Evolutionary conservation across 2,113 vertebrate genomes (phyloP).

Genomic region (Oplegnathus fasciatus): DNA sequence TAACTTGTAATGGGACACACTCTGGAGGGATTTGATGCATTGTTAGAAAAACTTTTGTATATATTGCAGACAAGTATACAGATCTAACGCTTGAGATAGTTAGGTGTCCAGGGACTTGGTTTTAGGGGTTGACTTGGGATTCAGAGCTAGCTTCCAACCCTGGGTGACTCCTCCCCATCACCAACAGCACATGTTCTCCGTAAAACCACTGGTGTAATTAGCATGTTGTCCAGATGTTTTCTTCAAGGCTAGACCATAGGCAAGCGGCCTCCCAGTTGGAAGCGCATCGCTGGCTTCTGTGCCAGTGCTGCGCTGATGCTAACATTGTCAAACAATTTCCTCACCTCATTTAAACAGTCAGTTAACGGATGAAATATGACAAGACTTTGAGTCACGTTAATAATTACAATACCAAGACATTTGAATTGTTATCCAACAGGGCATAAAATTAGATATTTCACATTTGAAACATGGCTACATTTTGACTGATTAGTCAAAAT

Average conservation of each 20-base stretch:
- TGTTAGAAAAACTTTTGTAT: constrained; percentile 39
- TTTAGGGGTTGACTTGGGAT: constrained; percentile 60
- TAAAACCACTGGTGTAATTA: constrained; percentile 77
- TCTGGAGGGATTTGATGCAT: constrained; percentile 21
- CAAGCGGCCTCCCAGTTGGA: constrained; percentile 57
- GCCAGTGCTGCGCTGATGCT: constrained; percentile 34
- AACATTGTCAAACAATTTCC: constrained; percentile 43
- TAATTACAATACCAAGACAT: constrained; percentile 16
- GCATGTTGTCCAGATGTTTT: constrained; percentile 82
- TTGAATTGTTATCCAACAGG: constrained; percentile 27
- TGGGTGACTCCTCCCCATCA: constrained; percentile 58
- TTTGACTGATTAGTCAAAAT: constrained; percentile 36
- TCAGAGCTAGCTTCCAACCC: constrained; percentile 51
- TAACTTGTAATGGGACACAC: neutral
- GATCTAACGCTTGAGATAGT: constrained; percentile 40
- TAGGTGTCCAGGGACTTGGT: constrained; percentile 65
- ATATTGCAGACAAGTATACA: constrained; percentile 33
- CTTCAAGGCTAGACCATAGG: constrained; percentile 73
- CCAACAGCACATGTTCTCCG: constrained; percentile 70
- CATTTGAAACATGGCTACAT: constrained; percentile 5
- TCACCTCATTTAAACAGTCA: constrained; percentile 40
- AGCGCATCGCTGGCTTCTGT: constrained; percentile 43
- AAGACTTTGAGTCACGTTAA: constrained; percentile 34
- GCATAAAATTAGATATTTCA: constrained; percentile 30
- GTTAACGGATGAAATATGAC: constrained; percentile 21